Evolutionary conservation across 53 echinoderm and acorn worm species (phyloP), one percentile per base, ranked within the genome.

Genomic region (Patiria pectinifera): DNA sequence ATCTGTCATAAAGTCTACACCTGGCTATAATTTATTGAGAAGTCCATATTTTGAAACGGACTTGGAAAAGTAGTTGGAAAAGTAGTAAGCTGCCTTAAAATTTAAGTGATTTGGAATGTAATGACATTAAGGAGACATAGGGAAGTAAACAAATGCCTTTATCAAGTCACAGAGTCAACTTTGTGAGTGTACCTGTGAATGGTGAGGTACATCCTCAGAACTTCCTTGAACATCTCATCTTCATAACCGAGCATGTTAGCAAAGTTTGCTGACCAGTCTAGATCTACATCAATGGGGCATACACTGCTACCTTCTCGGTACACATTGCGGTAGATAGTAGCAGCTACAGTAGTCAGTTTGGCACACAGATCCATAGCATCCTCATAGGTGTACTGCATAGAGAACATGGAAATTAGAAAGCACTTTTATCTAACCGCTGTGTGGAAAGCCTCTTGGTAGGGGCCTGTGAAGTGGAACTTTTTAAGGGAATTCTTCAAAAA

Each of bases 311-410:
- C 95, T 71, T 94, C 97, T 58, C 92, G 89, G 94, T 99, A 99
- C 53, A 99, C 90, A 89, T 99, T 99, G 47, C 97, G 99, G 86
- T 99, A 99, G 87, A 99, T 99, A 59, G 93, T 99, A 3, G 99
- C 96, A 10, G 99, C 99, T 48, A 99, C 95, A 7, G 99, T 99
- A 6, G 99, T 97, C 49, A 99, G 86, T 90, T 99, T 99, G 85
- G 99, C 99, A 79, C 97, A 97, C 62, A 99, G 94, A 77, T 97
- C 97, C 99, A 99, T 99, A 44, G 95, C 81, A 92, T 99, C 99
- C 87, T 99, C 99, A 91, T 97, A 99, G 2, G 94, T 89, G 75
- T 91, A 82, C 99, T 99, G 89, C 6, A 66, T 3, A 66, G 9
- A 60, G 15, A 66, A 14, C 66, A 66, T 16, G 66, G 3, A 14